Conservation (phyloP, 1,140 invertebrate genomes). For the Drosophila rhopaloa region DNA sequence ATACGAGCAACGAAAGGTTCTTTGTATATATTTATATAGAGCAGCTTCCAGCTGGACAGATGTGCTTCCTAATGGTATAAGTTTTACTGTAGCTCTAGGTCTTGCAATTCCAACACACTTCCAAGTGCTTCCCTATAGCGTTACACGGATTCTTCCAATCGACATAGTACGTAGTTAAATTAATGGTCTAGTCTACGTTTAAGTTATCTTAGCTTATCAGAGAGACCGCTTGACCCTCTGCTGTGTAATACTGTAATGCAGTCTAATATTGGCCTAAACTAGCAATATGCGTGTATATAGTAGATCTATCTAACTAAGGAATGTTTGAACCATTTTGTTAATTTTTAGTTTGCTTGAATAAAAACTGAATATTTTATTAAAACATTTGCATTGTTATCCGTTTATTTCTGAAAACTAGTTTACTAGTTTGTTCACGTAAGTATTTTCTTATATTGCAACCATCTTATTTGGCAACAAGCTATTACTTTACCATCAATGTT, state of each 20-base stretch:
- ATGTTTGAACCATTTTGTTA: slow-evolving; percentile 75
- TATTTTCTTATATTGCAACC: no score
- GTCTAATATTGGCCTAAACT: slow-evolving; percentile 41
- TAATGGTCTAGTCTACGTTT: slow-evolving; percentile 79
- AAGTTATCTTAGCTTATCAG: slow-evolving; percentile 43
- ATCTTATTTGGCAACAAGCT: no score
- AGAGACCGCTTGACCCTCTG: slow-evolving; percentile 37
- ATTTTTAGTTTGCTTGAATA: slow-evolving; percentile 77
- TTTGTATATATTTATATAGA: slow-evolving; percentile 51
- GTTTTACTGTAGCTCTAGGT: slow-evolving; percentile 46
- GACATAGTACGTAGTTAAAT: slow-evolving; percentile 66
- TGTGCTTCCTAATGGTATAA: slow-evolving; percentile 76
- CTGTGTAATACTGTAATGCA: slow-evolving; percentile 55
- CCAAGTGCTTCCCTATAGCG: slow-evolving; percentile 74
- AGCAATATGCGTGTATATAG: slow-evolving; percentile 52
- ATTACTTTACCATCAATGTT: no score
- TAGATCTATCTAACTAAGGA: slow-evolving; percentile 41
- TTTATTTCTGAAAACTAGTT: no score
- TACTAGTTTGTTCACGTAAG: no score
- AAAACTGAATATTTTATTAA: slow-evolving; percentile 49
- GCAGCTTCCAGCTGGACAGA: slow-evolving; percentile 54
- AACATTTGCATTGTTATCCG: not conserved
- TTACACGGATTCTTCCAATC: slow-evolving; percentile 61
- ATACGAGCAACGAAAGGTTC: slow-evolving; percentile 46
- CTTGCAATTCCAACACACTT: slow-evolving; percentile 70